These are phyloP conservation scores for Bujurquina vittata DNA, from an alignment of 2,113 vertebrate species.

Conservation along the genomic window DNA sequence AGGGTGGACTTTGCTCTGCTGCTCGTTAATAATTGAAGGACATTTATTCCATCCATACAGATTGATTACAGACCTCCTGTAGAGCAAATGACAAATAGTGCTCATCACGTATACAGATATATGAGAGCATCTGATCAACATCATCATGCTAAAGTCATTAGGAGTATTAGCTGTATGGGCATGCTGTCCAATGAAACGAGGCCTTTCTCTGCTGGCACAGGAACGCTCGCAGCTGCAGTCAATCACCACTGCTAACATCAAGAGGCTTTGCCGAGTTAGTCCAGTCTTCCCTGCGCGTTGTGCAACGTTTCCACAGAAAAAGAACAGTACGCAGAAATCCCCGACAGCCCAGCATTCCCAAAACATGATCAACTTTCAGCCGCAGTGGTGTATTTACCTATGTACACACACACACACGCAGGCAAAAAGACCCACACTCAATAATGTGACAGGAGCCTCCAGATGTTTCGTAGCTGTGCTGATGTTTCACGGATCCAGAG, in stretches of 20 bases:
- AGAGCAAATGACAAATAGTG: not conserved
- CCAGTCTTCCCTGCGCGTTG: not conserved
- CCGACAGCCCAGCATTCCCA: not conserved
- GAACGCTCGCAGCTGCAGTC: not conserved
- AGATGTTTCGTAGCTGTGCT: not conserved
- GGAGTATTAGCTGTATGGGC: fast-evolving
- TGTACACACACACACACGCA: not conserved
- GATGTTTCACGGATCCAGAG: not conserved
- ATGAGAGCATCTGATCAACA: not conserved
- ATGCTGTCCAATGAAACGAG: too few relatives aligned
- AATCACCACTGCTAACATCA: too few relatives aligned
- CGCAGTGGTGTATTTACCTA: fast-evolving
- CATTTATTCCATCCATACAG: not conserved
- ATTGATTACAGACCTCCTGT: not conserved
- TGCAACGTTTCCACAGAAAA: fast-evolving
- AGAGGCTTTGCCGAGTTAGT: too few relatives aligned
- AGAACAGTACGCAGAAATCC: not conserved
- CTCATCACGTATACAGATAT: not conserved
- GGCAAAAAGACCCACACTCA: too few relatives aligned
- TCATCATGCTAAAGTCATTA: not conserved
- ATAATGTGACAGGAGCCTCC: not conserved
- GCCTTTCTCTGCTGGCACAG: too few relatives aligned
- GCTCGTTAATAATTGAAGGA: constrained; percentile 51
- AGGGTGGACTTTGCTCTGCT: constrained; percentile 33
- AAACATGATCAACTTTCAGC: not conserved